Evolutionary conservation across 2,888 invertebrate genomes (phyloP).

Genomic region (Callyntrura sp.): DNA sequence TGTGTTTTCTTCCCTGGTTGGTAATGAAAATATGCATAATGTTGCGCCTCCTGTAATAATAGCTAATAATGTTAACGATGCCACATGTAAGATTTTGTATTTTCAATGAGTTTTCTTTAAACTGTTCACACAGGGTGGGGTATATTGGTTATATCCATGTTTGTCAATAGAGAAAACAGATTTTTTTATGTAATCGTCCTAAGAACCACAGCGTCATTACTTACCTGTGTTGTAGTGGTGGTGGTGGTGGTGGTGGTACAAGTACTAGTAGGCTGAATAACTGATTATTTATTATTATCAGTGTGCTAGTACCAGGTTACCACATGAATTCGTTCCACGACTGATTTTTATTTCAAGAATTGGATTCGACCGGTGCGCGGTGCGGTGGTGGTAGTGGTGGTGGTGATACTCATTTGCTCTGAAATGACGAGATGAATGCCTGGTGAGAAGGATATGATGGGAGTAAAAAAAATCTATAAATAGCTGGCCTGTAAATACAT

Average conservation of each 20-base stretch:
- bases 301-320: too few species aligned
- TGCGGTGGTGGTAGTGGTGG: neutral
- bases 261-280: too few species aligned
- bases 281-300: too few species aligned
- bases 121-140: neutral
- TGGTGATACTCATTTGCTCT: neutral
- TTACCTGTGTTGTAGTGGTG: too few species aligned
- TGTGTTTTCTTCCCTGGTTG: neutral
- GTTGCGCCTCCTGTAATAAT: too few species aligned
- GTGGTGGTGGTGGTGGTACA: too few species aligned
- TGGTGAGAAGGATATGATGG: slow-evolving; percentile 5
- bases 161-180: neutral
- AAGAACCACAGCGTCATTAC: too few species aligned
- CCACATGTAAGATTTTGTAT: neutral
- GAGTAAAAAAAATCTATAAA: slow-evolving; percentile 44
- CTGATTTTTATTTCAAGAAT: too few species aligned
- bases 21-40: neutral
- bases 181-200: too few species aligned
- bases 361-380: neutral
- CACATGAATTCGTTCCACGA: too few species aligned
- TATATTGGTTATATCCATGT: neutral
- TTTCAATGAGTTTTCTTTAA: too few species aligned
- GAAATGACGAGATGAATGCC: slow-evolving; percentile 11
- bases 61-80: neutral
- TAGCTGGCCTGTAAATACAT: neutral